These are phyloP conservation scores for Eupithecia inturbata DNA, from an alignment of 2,888 invertebrate species.

Conservation along the genomic window DNA sequence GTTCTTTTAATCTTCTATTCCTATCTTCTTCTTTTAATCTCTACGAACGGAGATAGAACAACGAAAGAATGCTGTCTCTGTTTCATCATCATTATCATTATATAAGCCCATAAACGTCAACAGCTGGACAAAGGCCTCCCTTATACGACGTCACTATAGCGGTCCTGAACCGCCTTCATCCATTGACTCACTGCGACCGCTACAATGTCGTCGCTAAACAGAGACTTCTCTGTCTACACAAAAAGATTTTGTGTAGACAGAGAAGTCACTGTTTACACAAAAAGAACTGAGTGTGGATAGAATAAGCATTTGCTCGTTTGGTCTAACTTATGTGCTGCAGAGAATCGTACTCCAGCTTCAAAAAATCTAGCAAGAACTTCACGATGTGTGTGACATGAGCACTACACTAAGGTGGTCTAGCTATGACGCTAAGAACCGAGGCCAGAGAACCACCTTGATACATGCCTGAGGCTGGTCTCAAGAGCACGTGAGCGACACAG, in stretches of 20 bases:
- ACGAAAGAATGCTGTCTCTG: background rate
- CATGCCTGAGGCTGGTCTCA: conserved; percentile 92
- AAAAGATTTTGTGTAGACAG: too few relatives aligned
- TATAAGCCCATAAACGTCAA: too few relatives aligned
- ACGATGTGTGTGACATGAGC: conserved; percentile 1
- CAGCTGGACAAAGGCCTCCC: too few relatives aligned
- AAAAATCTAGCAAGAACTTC: background rate
- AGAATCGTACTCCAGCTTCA: background rate
- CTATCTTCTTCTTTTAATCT: background rate
- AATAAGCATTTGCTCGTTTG: background rate
- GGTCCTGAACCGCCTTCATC: too few relatives aligned
- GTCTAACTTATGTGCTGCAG: background rate
- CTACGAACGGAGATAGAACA: background rate
- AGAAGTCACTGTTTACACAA: background rate
- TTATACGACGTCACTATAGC: too few relatives aligned
- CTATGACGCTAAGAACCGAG: conserved; percentile 40
- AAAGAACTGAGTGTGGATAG: background rate
- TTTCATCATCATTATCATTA: too few relatives aligned
- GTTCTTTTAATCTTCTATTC: background rate
- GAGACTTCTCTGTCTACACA: too few relatives aligned
- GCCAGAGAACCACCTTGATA: conserved; percentile 43
- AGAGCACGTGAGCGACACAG: conserved; percentile 94
- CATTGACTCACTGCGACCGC: too few relatives aligned
- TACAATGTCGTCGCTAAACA: too few relatives aligned
- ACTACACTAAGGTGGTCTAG: conserved; percentile 34